Evolutionary conservation across 2,888 invertebrate genomes (phyloP).

Genomic region (Callyntrura sp.): DNA sequence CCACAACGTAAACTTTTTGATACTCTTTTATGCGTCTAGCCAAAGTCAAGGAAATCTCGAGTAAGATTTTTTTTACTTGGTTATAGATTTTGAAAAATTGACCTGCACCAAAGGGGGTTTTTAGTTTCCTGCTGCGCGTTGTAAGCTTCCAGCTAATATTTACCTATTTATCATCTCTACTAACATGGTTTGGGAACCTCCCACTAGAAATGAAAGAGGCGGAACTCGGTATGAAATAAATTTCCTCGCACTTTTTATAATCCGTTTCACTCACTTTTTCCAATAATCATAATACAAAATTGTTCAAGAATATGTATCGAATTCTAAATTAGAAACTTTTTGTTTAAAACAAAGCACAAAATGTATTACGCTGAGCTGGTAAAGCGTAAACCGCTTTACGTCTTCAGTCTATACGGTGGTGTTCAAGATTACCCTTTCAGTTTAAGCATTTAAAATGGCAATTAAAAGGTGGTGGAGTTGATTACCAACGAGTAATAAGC

Average conservation of each 20-base stretch:
- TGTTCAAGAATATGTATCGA: constrained; percentile 67
- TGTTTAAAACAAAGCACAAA: constrained; percentile 56
- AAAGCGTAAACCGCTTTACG: constrained; percentile 5
- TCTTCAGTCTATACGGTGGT: constrained; percentile 14
- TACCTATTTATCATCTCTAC: constrained; percentile 84
- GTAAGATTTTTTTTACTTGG: constrained; percentile 63
- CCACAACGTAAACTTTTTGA: constrained; percentile 52
- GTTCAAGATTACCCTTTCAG: constrained; percentile 26
- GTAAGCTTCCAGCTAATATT: constrained; percentile 83
- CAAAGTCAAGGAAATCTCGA: constrained; percentile 63
- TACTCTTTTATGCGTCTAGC: constrained; percentile 13
- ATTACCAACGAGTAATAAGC: constrained; percentile 63
- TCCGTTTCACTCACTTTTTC: constrained; percentile 75
- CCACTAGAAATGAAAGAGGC: constrained; percentile 79
- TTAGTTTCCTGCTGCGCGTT: constrained; percentile 84
- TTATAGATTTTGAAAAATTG: constrained; percentile 83
- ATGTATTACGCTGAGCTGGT: not conserved
- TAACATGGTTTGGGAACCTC: constrained; percentile 80
- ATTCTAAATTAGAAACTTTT: constrained; percentile 76
- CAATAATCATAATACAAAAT: constrained; percentile 74
- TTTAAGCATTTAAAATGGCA: constrained; percentile 51
- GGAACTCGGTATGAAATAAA: constrained; percentile 81
- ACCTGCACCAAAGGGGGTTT: constrained; percentile 84
- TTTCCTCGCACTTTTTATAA: constrained; percentile 81
- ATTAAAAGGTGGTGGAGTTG: constrained; percentile 74